These are phyloP conservation scores for Microctenopoma steveboyesi DNA, from an alignment of 2,797 vertebrate genomes.

Conservation along the genomic window DNA sequence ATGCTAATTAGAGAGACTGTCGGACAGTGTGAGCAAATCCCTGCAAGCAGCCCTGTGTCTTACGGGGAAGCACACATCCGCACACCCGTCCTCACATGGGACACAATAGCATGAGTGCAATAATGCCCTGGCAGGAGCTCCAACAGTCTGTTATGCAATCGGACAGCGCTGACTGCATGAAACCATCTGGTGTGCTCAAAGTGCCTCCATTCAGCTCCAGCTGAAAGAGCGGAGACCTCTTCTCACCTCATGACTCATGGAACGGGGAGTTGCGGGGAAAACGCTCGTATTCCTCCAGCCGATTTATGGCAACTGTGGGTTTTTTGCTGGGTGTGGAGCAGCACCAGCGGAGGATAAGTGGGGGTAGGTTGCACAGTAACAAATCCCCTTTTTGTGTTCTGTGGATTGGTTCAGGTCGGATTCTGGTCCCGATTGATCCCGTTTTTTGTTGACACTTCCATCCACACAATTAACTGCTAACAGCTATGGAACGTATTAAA, in stretches of 20 bases:
- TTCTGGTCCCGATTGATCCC: not conserved
- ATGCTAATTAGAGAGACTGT: constrained; percentile 40
- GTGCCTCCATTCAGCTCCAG: constrained; percentile 50
- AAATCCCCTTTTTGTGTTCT: constrained; percentile 20
- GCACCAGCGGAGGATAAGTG: constrained; percentile 26
- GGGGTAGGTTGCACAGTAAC: not conserved
- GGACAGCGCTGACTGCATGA: constrained; percentile 60
- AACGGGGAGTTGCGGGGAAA: constrained; percentile 63
- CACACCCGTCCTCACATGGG: constrained; percentile 41
- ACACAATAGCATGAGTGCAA: constrained; percentile 57
- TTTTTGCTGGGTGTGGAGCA: constrained; percentile 23
- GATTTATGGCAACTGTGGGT: constrained; percentile 47
- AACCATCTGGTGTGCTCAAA: constrained; percentile 63
- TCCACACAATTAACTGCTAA: constrained; percentile 38
- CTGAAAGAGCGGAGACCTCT: constrained; percentile 38
- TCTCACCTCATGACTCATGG: constrained; percentile 59
- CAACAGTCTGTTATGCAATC: constrained; percentile 71
- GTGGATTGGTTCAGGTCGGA: constrained; percentile 34
- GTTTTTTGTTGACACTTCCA: constrained; percentile 5
- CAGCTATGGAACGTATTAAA: constrained; percentile 36
- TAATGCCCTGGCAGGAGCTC: constrained; percentile 52
- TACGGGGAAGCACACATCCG: constrained; percentile 20
- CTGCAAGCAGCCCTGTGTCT: constrained; percentile 33
- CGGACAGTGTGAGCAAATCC: constrained; percentile 35
- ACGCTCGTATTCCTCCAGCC: constrained; percentile 38